Base-by-base conservation (phyloP, 2,888 invertebrate genomes). In the Leptodirus hochenwartii region DNA sequence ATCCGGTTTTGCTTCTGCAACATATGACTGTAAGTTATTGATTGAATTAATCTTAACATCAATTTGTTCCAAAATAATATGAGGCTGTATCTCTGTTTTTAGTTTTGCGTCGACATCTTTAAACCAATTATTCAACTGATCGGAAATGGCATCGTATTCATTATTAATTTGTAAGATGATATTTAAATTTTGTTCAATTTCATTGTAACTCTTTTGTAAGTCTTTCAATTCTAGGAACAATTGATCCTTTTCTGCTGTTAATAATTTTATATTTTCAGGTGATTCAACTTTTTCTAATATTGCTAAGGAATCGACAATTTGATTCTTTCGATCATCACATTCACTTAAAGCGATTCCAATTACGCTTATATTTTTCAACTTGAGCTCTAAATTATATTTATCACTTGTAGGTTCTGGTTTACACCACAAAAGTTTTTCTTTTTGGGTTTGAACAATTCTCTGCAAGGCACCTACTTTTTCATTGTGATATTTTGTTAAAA, bases 341-440 rank as follows among this genome's bases (percentile, higher is more conserved):
- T 82, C 82, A 13, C 59, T 56, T 22, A 84, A 66, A 13, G 76
- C 75, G 36, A 64, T 64, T 49, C 75, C 69, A 2, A 84, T 75
- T 37, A 87, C 85, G 33, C 61, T 59, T 17, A 90, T 51, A 1
- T 84, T 77, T 2, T 79, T 73, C 43, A 78, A 66, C 56, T 93
- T 93, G 0, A 88, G 84, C 60, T 91, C 87, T 15, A 91, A 62
- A 48, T 87, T 88, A 50, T 90, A 91, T 50, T 78, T 78, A 47
- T 93, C 91, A 45, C 84, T 87, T 17, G 76, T 73, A 2, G 77
- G 68, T 47, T 91, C 90, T 1, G 87, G 84, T 45, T 76, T 68
- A 50, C 91, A 93, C 88, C 91, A 91, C 9, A 72, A 64, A 2
- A 87, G 73, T 54, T 91, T 91, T 47, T 93, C 91, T 37, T 77